Evolutionary conservation across 2,888 invertebrate genomes (phyloP), one percentile per base, ranked within the genome.

Genomic region (Tipula unca): DNA sequence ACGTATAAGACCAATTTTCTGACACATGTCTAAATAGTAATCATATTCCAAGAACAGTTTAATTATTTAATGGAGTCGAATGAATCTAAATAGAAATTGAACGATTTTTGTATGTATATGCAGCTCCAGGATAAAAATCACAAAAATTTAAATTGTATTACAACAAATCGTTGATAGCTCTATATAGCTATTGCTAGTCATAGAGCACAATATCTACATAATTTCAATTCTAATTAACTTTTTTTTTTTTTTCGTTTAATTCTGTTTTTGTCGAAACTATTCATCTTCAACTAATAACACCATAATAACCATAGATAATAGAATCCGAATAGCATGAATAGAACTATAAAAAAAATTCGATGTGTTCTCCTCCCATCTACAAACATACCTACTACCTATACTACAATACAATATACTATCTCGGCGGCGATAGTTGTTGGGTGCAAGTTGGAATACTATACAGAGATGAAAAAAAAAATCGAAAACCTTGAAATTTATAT

Each of bases 401-500:
- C 32, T 32, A 4, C 48, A 4, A 54, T 54, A 4, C 10, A n/a
- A 48, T 25, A 69, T 10, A 48, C 17, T 48, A 48, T 48, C 69
- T 69, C 69, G 25, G 25, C 69, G 69, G 25, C 69, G 69, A 25
- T 20, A 25, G 20, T 69, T 69, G 69, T 20, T 69, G 69, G 69
- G 25, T 25, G 25, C 25, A 25, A 69, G 20, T 25, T 69, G 25
- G 10, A 69, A 20, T 25, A 13, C 4, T 48, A 17, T 17, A 48
- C 17, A 48, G 48, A 48, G 20, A 48, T 48, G 48, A 69, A 69
- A 69, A 69, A 14, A 48, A 69, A 69, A 69, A 69, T 69, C 69
- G 69, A 69, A 69, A 69, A 69, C 69, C 69, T 69, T 69, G 69
- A 69, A 69, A 69, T 69, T 69, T 69, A 69, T 83, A 83, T 83